Conservation (phyloP, 2,888 invertebrate genomes). For the Tipula confusa region DNA sequence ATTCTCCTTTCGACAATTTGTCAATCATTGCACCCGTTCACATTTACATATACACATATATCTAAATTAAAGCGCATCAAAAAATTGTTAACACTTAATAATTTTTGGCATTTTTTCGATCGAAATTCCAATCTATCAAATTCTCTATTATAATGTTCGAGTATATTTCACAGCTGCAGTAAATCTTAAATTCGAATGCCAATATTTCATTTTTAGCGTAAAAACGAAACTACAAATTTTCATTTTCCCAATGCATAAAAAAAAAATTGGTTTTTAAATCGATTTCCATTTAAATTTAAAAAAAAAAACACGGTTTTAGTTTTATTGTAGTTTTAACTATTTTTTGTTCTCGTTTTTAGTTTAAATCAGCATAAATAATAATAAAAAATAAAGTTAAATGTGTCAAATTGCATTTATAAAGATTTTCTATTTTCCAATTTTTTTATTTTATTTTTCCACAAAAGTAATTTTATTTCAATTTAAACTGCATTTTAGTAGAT, state of each 20-base stretch:
- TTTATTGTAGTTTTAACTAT: not conserved
- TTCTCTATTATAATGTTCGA: not conserved
- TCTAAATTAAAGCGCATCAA: not conserved
- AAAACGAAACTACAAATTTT: not conserved
- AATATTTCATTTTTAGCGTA: constrained; percentile 3
- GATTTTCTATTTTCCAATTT: constrained; percentile 4
- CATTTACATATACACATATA: not conserved
- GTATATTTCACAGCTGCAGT: not conserved
- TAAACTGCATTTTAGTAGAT: constrained; percentile 5
- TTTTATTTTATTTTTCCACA: no score
- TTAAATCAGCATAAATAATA: constrained; percentile 21
- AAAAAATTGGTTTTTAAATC: not conserved
- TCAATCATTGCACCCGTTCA: no score
- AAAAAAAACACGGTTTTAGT: not conserved
- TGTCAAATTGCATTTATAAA: constrained; percentile 20
- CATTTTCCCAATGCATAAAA: not conserved
- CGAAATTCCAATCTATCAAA: not conserved
- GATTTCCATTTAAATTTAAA: not conserved
- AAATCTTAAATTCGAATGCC: constrained; percentile 1
- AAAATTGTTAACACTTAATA: not conserved
- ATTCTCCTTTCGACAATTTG: no score
- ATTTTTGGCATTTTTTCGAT: not conserved
- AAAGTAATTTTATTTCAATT: constrained; percentile 12
- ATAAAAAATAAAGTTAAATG: not conserved
- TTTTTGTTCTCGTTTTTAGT: not conserved